Base-by-base conservation (phyloP, 2,888 invertebrate genomes). In the Dasypogon diadema region DNA sequence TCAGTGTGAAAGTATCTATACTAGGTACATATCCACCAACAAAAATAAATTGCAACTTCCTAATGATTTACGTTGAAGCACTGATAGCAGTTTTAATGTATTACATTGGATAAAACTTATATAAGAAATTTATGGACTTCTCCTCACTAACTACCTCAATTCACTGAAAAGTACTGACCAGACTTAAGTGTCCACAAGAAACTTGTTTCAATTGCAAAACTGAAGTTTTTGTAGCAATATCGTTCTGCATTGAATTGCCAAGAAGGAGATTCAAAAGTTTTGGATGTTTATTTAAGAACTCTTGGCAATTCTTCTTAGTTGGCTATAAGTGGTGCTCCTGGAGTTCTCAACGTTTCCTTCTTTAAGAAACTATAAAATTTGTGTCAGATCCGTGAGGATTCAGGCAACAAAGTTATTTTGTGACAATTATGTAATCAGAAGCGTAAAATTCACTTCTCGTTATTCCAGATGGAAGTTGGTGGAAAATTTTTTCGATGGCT, bases 181-280 rank as follows among this genome's bases (percentile, higher is more conserved):
- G 18, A 60, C 60, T 37, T 60, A 60, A 60, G 60, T 60, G 60
- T 60, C 60, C 60, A 60, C 60, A 60, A 60, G 22, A 60, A 60
- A 60, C 60, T 60, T 60, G 60, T 60, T 60, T 60, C 60, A 60
- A 60, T 60, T 60, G 60, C 60, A 37, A 60, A 60, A 37, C 34
- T 60, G 37, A 60, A 60, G 34, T 60, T 60, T 60, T 60, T 60
- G 21, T 37, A 34, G 60, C 18, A 60, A 60, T 60, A 60, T 37
- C 60, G 37, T 18, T 60, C 60, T 60, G 37, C 37, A 30, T 34
- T 60, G 60, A 60, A 60, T 60, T 60, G 60, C 60, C 60, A 60
- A 60, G 60, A 60, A 60, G 37, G 34, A 58, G 30, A 58, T 30
- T 58, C 16, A 60, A 60, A 60, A 60, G 34, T 60, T 60, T 60